Percentiles rank a stretch among this genome's conserved stretches.
phyloP scores from a whole-genome alignment of 2,797 vertebrate species.

The Cryptoprocta ferox region DNA sequence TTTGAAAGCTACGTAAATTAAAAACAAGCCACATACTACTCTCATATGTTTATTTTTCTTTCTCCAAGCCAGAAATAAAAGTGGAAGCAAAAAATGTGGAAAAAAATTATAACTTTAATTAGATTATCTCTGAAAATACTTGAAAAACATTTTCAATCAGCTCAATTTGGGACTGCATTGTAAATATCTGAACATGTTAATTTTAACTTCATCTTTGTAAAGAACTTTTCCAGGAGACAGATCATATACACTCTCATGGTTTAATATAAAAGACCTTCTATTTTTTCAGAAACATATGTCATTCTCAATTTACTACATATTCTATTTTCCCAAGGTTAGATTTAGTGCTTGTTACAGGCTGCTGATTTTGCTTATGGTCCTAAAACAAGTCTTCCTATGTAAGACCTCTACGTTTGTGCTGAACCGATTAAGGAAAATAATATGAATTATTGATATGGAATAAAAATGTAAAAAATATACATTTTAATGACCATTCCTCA shows the following conservation, averaged over 20 bases:
- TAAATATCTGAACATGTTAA: constrained; percentile 28
- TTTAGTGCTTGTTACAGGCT: neutral
- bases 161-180: neutral
- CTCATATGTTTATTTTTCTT: neutral
- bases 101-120: constrained; percentile 36
- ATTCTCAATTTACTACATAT: neutral
- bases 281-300: constrained; percentile 8
- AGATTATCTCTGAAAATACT: constrained; percentile 28
- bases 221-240: neutral
- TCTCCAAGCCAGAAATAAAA: constrained; percentile 57
- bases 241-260: neutral
- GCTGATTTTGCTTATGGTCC: neutral
- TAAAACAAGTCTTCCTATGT: neutral
- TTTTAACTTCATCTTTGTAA: constrained; percentile 28
- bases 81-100: neutral
- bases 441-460: neutral
- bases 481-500: constrained; percentile 22
- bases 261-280: constrained; percentile 7
- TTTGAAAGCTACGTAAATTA: constrained; percentile 64
- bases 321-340: constrained; percentile 8
- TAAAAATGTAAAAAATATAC: neutral
- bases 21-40: constrained; percentile 40
- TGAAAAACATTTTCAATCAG: constrained; percentile 15
- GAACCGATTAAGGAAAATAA: neutral
- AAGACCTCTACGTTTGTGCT: neutral